Evolutionary conservation across 2,113 vertebrate genomes (phyloP), one percentile per base, ranked within the genome.

Genomic region (Anoplopoma fimbria): DNA sequence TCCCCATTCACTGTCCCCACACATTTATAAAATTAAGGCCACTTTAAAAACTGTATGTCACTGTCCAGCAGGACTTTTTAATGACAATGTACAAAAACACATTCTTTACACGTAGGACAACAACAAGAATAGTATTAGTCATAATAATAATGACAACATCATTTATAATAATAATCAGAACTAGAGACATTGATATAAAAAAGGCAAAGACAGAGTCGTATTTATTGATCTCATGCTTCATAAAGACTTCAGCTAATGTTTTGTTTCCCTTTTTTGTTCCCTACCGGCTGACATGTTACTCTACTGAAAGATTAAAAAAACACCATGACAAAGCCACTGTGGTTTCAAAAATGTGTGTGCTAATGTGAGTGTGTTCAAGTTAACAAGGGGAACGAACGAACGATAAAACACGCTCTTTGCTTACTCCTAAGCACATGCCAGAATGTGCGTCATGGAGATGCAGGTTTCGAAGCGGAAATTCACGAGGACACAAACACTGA

Each of bases 31-130:
- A 94, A 93, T 95, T 93, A 95, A 94, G 93, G 93, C 91, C 94
- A 94, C 91, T 93, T 95, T 93, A 86, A 93, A 93, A 91, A 92
- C 84, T 92, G 85, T 90, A 92, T 93, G 93, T 95, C 94, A 94
- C 95, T 95, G 95, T 94, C 95, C 95, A 95, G 95, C 95, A 96
- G 95, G 95, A 95, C 94, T 60, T 93, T 91, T 92, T 93, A 94
- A 94, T 95, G 94, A 93, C 93, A 93, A 93, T 92, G 89, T 93
- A 94, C 87, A 94, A 93, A 93, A 94, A 93, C 90, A 93, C 89
- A 94, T 88, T 92, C 92, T 93, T 93, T 91, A 91, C 91, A 94
- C 58, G 53, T 88, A 94, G 82, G 81, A 93, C 92, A 92, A 94
- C 91, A 94, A 95, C 85, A 94, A 94, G 82, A 94, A 93, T 93